phyloP scores from a whole-genome alignment of 2,113 vertebrate species.

The Raja brachyura region DNA sequence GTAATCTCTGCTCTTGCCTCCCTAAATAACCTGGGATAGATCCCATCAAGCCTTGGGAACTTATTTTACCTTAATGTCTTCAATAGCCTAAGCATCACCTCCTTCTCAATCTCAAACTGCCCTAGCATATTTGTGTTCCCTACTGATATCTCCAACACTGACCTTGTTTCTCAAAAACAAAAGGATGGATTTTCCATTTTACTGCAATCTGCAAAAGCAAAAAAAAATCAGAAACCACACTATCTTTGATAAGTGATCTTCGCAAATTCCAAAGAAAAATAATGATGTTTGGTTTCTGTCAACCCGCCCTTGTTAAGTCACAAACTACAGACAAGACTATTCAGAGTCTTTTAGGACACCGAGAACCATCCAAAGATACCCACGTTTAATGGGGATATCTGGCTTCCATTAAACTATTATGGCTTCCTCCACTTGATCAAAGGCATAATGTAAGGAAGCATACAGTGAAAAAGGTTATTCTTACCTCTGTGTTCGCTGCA shows the following conservation, averaged over 20 bases:
- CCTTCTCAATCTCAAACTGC: no score
- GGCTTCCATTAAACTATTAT: neutral
- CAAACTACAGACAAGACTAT: neutral
- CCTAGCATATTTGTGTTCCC: no score
- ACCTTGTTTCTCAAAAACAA: neutral
- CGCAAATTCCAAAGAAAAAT: neutral
- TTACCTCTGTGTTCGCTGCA: constrained; percentile 13
- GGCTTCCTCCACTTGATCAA: neutral
- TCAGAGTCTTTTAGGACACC: neutral
- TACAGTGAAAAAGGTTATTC: neutral
- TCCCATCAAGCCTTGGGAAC: no score
- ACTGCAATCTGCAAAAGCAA: neutral
- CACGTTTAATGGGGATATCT: neutral
- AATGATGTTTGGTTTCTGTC: neutral
- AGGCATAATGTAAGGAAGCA: neutral
- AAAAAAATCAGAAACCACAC: neutral
- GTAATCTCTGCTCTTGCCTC: no score
- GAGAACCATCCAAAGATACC: neutral
- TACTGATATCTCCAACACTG: no score
- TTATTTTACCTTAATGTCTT: no score
- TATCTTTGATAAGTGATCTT: neutral
- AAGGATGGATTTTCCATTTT: neutral
- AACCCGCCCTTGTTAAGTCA: neutral
- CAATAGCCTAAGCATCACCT: no score
- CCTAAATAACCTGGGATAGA: no score